These are phyloP conservation scores for Girardinichthys multiradiatus DNA, from an alignment of 2,113 vertebrate genomes.

Conservation along the genomic window DNA sequence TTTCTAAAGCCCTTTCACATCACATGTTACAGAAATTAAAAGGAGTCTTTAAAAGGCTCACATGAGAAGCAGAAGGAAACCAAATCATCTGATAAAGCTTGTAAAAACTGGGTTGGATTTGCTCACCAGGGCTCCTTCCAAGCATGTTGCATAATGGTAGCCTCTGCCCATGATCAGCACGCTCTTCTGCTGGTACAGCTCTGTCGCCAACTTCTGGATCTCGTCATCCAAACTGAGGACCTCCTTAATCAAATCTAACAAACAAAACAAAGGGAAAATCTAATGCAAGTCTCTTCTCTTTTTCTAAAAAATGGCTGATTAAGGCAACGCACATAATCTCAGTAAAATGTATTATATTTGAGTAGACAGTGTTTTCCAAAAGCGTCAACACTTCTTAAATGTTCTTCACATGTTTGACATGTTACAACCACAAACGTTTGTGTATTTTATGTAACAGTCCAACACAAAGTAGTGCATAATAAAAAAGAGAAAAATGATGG, in stretches of 20 bases:
- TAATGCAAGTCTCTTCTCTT: not conserved
- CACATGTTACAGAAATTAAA: not conserved
- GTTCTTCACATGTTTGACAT: not conserved
- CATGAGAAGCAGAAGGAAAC: not conserved
- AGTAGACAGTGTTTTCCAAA: too few relatives aligned
- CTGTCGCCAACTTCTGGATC: slow-evolving; percentile 92
- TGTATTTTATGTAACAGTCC: not conserved
- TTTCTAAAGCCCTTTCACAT: not conserved
- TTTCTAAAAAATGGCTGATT: not conserved
- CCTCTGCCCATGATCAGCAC: slow-evolving; percentile 98
- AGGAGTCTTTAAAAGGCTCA: not conserved
- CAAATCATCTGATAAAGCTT: not conserved
- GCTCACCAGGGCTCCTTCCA: slow-evolving; percentile 95
- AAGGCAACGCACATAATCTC: not conserved
- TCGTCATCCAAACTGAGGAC: slow-evolving; percentile 95
- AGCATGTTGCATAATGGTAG: slow-evolving; percentile 96
- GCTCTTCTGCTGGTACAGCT: slow-evolving; percentile 97
- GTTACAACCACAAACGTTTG: not conserved
- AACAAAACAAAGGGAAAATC: not conserved
- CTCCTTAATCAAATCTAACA: slow-evolving; percentile 93
- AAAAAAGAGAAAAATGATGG: too few relatives aligned
- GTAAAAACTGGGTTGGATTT: not conserved
- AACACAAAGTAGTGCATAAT: too few relatives aligned
- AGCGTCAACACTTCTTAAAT: too few relatives aligned
- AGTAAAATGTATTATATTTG: not conserved